These are phyloP conservation scores for Cephus runcator DNA, from an alignment of 2,888 invertebrate genomes.

Conservation along the genomic window DNA sequence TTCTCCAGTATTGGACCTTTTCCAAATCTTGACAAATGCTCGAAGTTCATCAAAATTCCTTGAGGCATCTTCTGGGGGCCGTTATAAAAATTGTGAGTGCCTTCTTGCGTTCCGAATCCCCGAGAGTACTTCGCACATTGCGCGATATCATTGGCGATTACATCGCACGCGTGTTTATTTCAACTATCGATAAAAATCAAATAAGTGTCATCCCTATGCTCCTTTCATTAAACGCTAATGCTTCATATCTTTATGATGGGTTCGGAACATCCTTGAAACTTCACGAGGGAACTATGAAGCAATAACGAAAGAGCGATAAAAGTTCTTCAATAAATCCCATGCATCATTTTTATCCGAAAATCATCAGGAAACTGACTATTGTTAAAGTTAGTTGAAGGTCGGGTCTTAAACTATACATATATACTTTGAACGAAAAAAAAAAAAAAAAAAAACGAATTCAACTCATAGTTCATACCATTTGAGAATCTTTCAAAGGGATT, in stretches of 20 bases:
- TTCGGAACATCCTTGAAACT: neutral
- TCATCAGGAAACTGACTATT: neutral
- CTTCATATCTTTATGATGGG: neutral
- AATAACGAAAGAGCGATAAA: neutral
- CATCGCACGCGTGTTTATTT: neutral
- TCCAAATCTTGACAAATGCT: constrained; percentile 33
- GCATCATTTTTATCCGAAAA: neutral
- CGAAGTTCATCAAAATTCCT: neutral
- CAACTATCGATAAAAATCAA: no score
- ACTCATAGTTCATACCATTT: neutral
- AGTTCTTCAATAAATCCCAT: neutral
- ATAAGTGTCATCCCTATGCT: neutral
- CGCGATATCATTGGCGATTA: neutral
- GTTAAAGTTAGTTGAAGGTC: neutral
- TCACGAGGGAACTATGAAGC: neutral
- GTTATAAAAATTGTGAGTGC: neutral
- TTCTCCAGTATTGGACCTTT: constrained; percentile 18
- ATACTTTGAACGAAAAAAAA: neutral
- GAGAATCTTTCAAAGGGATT: neutral
- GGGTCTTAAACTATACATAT: neutral
- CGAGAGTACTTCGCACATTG: neutral
- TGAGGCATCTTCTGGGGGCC: neutral
- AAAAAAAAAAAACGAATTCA: neutral
- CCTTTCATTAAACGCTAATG: neutral
- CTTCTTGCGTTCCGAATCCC: neutral